A percentile compares a stretch with the other conserved stretches of the same genome.
phyloP scores from a whole-genome alignment of 2,888 invertebrate species.

The Drosophila buzzatii region DNA sequence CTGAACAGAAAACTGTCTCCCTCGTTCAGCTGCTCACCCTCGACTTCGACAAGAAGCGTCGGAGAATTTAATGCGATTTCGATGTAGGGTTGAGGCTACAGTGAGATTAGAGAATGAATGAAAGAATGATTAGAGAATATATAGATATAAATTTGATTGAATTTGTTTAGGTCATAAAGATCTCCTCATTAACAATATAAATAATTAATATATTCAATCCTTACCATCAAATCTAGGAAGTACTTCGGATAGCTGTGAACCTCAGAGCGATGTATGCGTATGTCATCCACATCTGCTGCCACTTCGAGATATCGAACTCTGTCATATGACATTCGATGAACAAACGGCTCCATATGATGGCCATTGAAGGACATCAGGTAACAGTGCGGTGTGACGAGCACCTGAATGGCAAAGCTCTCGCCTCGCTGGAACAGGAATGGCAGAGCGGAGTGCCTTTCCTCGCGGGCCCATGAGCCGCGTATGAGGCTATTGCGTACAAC shows the following conservation, averaged over 20 bases:
- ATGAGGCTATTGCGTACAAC: constrained; percentile 91
- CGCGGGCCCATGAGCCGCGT: constrained; percentile 90
- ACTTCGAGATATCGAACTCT: constrained; percentile 88
- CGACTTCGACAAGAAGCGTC: not conserved
- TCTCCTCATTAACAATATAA: too few species aligned
- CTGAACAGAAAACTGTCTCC: constrained; percentile 38
- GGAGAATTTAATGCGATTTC: not conserved
- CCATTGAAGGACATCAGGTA: constrained; percentile 90
- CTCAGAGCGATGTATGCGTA: constrained; percentile 85
- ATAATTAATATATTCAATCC: constrained; percentile 22
- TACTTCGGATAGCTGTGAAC: constrained; percentile 80
- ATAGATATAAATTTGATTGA: too few species aligned
- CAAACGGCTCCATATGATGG: constrained; percentile 89
- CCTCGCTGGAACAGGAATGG: constrained; percentile 83
- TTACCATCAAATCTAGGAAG: constrained; percentile 64
- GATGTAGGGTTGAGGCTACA: constrained; percentile 15
- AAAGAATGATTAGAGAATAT: too few species aligned
- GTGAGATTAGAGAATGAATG: too few species aligned
- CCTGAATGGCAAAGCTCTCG: constrained; percentile 86
- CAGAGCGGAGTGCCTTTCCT: constrained; percentile 89
- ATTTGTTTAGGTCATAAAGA: too few species aligned
- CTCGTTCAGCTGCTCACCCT: constrained; percentile 22
- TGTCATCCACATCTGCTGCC: constrained; percentile 87
- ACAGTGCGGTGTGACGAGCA: constrained; percentile 87
- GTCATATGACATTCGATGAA: constrained; percentile 88